These are phyloP conservation scores for Thecocarcelia acutangulata DNA, from an alignment of 2,888 invertebrate species.

Conservation along the genomic window DNA sequence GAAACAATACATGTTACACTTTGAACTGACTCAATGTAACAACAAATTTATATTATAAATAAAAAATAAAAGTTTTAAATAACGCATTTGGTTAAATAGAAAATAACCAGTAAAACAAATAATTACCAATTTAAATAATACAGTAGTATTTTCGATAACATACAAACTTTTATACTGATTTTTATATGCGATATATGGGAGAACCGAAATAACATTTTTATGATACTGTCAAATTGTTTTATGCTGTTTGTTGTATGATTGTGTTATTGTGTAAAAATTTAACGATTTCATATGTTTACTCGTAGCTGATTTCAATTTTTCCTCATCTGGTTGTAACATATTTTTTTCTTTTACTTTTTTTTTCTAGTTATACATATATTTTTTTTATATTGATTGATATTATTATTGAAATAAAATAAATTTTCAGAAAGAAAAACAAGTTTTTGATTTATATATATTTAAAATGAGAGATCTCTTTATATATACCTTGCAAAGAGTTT, in stretches of 20 bases:
- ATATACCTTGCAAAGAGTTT: too few species aligned
- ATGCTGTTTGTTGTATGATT: constrained; percentile 20
- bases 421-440: too few species aligned
- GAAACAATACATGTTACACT: background rate
- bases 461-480: too few species aligned
- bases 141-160: constrained; percentile 35
- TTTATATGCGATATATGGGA: constrained; percentile 11
- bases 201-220: constrained; percentile 14
- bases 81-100: constrained; percentile 43
- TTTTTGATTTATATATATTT: too few species aligned
- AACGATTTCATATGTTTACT: constrained; percentile 57
- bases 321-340: constrained; percentile 46
- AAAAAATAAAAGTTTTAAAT: constrained; percentile 36
- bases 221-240: background rate
- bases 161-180: constrained; percentile 34
- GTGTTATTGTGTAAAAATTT: constrained; percentile 49
- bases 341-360: constrained; percentile 12
- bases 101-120: constrained; percentile 37
- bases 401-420: too few species aligned
- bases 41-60: constrained; percentile 59
- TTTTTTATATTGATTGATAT: constrained; percentile 5
- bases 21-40: constrained; percentile 34
- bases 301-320: constrained; percentile 12
- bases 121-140: constrained; percentile 37
- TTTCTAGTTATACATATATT: constrained; percentile 44